These are phyloP conservation scores for Oncopodura yosiiana DNA, from an alignment of 1,140 invertebrate genomes.

Conservation along the genomic window DNA sequence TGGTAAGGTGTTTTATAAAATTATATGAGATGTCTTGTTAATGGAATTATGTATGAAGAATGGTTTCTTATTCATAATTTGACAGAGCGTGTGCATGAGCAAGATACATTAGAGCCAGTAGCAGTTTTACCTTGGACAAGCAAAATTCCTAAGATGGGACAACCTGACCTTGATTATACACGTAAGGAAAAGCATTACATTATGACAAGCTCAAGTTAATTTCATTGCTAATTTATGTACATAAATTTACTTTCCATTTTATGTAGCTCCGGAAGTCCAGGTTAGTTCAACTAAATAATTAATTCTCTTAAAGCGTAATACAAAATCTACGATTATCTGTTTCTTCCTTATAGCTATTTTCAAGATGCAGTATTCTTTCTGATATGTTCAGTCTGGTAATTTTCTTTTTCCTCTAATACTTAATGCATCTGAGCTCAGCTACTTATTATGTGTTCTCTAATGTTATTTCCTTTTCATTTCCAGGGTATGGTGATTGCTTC, in stretches of 20 bases:
- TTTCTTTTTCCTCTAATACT: too few species aligned
- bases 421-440: too few species aligned
- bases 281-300: constrained; percentile 62
- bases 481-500: constrained; percentile 86
- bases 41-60: not conserved
- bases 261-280: constrained; percentile 78
- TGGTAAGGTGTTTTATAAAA: constrained; percentile 52
- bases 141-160: constrained; percentile 77
- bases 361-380: constrained; percentile 70
- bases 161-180: constrained; percentile 83
- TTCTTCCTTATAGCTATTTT: too few species aligned
- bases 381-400: constrained; percentile 94
- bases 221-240: not conserved
- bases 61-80: constrained; percentile 15
- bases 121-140: constrained; percentile 74
- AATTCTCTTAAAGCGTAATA: too few species aligned
- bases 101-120: constrained; percentile 58
- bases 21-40: not conserved
- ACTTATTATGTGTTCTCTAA: too few species aligned
- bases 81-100: constrained; percentile 58
- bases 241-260: constrained; percentile 31
- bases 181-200: constrained; percentile 49
- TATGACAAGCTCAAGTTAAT: not conserved
- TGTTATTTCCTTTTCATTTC: too few species aligned
- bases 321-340: too few species aligned